Conservation (phyloP, 2,797 vertebrate species). For the Moxostoma hubbsi region DNA sequence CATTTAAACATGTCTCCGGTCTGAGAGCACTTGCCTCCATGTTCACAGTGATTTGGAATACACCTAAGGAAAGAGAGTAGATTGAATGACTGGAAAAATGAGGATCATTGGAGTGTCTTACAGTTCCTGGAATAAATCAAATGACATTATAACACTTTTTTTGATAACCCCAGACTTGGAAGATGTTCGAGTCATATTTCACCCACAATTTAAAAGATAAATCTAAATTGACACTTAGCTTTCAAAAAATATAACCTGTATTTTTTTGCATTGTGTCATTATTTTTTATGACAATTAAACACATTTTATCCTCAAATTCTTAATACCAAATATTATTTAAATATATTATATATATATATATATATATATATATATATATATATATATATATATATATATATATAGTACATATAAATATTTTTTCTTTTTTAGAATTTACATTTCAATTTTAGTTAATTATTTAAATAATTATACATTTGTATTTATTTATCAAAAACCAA, state of each 20-base stretch:
- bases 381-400: no score
- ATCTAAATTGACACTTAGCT: no score
- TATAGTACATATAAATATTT: no score
- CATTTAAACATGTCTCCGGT: conserved; percentile 94
- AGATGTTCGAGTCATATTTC: background rate
- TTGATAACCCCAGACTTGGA: background rate
- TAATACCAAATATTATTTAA: no score
- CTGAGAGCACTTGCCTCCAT: conserved; percentile 90
- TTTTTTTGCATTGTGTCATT: background rate
- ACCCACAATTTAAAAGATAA: background rate
- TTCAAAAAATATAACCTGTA: no score
- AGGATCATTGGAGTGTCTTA: background rate
- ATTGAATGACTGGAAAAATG: background rate
- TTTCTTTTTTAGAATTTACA: no score
- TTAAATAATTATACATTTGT: no score
- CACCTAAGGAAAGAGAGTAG: conserved; percentile 77
- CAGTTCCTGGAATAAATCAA: background rate
- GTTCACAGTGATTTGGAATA: conserved; percentile 95
- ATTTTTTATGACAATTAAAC: background rate
- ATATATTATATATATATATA: no score
- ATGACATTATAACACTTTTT: background rate
- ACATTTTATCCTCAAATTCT: background rate
- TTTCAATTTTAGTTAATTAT: no score
- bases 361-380: no score
- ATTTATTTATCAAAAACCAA: no score